A percentile compares a stretch with the other conserved stretches of the same genome.
Conservation (phyloP, 2,113 vertebrate genomes). For the Etia nguti region DNA sequence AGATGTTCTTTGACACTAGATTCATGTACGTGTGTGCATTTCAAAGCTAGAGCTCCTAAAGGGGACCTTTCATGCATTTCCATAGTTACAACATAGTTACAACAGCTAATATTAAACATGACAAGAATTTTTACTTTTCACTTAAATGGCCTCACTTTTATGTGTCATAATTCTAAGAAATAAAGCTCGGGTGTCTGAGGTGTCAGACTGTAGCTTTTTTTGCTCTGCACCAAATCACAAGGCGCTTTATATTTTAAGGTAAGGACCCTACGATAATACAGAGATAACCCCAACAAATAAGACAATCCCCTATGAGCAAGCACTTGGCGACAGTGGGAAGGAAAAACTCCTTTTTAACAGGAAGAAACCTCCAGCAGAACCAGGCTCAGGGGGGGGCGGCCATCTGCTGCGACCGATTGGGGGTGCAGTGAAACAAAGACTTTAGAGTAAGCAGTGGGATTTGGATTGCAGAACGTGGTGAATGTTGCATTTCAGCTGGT, state of each 20-base stretch:
- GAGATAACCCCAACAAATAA: neutral
- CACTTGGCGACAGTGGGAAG: neutral
- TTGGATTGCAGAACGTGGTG: neutral
- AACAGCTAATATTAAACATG: neutral
- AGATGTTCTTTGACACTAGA: slow-evolving; percentile 22
- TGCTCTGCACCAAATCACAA: neutral
- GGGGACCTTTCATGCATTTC: neutral
- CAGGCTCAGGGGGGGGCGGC: neutral
- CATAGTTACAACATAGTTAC: neutral
- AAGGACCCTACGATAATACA: neutral
- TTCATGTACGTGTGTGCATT: neutral
- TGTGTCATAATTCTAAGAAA: fast-evolving
- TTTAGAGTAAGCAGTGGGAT: neutral
- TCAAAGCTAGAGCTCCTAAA: neutral
- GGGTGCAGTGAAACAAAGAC: neutral
- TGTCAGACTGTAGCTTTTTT: neutral
- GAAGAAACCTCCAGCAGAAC: neutral
- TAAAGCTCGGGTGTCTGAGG: neutral
- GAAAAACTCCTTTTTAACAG: neutral
- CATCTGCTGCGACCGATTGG: neutral
- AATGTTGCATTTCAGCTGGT: neutral
- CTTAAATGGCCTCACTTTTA: neutral
- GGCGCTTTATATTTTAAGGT: neutral
- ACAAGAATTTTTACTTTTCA: fast-evolving
- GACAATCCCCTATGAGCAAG: neutral